Evolutionary conservation across 1,140 invertebrate genomes (phyloP), one percentile per base, ranked within the genome.

Genomic region (Panagrolaimus sp.): DNA sequence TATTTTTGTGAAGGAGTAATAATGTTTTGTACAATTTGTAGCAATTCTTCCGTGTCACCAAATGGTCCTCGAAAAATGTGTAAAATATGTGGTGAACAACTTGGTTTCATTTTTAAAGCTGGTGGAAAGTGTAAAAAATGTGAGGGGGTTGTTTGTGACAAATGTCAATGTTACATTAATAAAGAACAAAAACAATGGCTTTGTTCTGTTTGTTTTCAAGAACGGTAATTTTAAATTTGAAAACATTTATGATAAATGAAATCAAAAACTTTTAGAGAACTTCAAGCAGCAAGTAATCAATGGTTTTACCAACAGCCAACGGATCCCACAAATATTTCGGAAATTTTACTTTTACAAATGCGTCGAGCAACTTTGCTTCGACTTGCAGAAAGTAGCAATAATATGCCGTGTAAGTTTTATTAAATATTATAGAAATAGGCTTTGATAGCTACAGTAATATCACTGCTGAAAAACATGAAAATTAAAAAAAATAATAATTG

Each of bases 301-400:
- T 58, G 52, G 52, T 58, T 58, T 28, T 58, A 58, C 17, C 52
- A 58, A 21, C 21, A 28, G 10, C 17, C 52, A 8, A 28, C 14
- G 1, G 52, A 58, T 58, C 32, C 32, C 2, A 28, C 52, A 58
- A 58, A 58, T 21, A 28, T 58, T 21, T 58, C 52, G 15, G 52
- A 58, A 58, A 28, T 58, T 58, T 21, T 58, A 28, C 52, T 58
- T 24, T 28, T 58, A 26, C 52, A 58, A 28, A 58, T 58, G 52
- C 52, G 52, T 58, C 52, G 52, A 58, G 52, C 52, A 21, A 58
- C 52, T 10, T 21, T 58, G 15, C 52, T n/a, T 28, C 52, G 52
- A 12, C 28, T 58, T 17, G 52, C 52, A 0, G 52, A 58, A 58
- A 21, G 15, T 58, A 58, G 52, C 17, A 58, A 58, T 28, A 58